A percentile compares a stretch with the other conserved stretches of the same genome.
Conservation (phyloP, 1,140 invertebrate species). For the Stegodyphus dumicola region DNA sequence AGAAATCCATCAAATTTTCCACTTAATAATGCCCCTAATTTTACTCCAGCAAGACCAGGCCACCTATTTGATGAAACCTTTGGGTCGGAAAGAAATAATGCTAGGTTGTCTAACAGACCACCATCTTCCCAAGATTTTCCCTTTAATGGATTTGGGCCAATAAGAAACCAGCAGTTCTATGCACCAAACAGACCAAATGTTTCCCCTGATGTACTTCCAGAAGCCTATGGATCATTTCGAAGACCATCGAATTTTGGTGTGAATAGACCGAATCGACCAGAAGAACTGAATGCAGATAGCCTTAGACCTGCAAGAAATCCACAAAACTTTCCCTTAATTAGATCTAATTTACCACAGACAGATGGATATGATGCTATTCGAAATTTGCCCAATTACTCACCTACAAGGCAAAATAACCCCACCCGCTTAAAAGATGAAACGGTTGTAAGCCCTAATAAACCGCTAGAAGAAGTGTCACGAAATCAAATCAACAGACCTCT, state of each 20-base stretch:
- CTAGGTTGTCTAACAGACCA: not conserved
- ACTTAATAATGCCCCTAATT: constrained; percentile 17
- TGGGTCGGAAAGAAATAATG: constrained; percentile 19
- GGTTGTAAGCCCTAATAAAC: not conserved
- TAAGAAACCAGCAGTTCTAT: constrained; percentile 16
- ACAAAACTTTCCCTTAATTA: not conserved
- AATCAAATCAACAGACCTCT: not conserved
- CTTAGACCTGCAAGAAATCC: constrained; percentile 18
- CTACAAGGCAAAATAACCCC: constrained; percentile 21
- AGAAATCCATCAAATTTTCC: constrained; percentile 29
- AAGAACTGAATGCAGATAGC: not conserved
- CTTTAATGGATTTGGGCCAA: constrained; percentile 2
- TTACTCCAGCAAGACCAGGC: not conserved
- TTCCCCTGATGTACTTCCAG: not conserved
- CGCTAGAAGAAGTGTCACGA: not conserved
- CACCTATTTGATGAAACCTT: constrained; percentile 19
- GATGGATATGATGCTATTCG: constrained; percentile 37
- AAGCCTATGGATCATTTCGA: not conserved
- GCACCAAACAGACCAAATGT: constrained; percentile 29
- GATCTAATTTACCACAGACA: not conserved
- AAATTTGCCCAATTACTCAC: constrained; percentile 38
- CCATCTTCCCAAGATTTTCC: constrained; percentile 12
- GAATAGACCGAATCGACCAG: constrained; percentile 10
- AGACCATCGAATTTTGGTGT: constrained; percentile 10
- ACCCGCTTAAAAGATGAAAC: not conserved